Evolutionary conservation across 35 echinoderm and acorn worm genomes (phyloP).

Genomic region (Hemicentrotus pulcherrimus): DNA sequence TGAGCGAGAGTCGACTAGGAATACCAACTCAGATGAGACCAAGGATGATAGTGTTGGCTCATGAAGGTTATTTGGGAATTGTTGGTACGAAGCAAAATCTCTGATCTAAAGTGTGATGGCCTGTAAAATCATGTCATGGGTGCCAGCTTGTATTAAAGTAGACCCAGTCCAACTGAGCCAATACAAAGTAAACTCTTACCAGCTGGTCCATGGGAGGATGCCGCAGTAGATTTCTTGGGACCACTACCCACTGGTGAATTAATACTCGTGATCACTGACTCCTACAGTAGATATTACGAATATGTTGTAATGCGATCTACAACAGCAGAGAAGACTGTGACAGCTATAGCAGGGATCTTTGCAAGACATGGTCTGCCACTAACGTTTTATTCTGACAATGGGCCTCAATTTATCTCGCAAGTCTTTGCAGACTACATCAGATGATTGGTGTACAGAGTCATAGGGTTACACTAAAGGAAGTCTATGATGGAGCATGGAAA

Average conservation of each 20-base stretch:
- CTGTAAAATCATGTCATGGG: background rate
- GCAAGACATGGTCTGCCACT: background rate
- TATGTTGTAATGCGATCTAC: constrained; percentile 33
- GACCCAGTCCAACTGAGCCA: background rate
- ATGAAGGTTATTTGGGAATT: too few species aligned
- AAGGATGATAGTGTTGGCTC: too few species aligned
- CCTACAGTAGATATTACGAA: constrained; percentile 54
- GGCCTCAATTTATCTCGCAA: background rate
- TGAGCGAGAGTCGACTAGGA: background rate
- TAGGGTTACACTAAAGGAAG: constrained; percentile 25
- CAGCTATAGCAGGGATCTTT: background rate
- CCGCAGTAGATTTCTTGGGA: constrained; percentile 40
- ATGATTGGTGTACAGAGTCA: background rate
- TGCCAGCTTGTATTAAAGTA: background rate
- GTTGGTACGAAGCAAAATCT: too few species aligned
- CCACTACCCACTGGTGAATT: constrained; percentile 45
- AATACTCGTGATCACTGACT: constrained; percentile 46
- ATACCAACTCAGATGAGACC: too few species aligned
- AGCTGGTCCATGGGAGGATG: background rate
- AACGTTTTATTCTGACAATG: background rate
- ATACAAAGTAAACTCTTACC: background rate
- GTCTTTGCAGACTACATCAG: background rate
- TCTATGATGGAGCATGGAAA: constrained; percentile 56
- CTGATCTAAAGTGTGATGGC: background rate
- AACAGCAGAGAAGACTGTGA: background rate